Conservation (phyloP, 2,888 invertebrate genomes). For the Cistogaster globosa region DNA sequence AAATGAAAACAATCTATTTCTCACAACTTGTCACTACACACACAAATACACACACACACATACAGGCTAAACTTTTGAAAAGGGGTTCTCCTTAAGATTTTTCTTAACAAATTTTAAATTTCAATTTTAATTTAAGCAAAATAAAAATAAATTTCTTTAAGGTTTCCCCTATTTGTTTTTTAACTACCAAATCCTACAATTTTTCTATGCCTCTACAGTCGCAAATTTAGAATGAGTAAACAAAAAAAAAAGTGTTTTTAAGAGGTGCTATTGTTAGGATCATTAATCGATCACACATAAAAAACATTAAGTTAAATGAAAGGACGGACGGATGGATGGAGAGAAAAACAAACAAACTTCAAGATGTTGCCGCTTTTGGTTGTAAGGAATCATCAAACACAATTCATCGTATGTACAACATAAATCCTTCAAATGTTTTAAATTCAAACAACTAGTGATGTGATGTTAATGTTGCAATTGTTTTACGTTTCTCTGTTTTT, state of each 20-base stretch:
- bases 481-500: conserved; percentile 17
- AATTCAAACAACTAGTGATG: conserved; percentile 70
- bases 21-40: conserved; percentile 60
- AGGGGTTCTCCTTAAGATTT: conserved; percentile 2
- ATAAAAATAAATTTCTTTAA: conserved; percentile 7
- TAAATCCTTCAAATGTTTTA: conserved; percentile 72
- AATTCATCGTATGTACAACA: conserved; percentile 71
- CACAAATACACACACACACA: neutral
- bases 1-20: conserved; percentile 67
- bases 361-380: conserved; percentile 70
- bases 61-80: neutral
- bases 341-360: conserved; percentile 34
- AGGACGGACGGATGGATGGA: neutral
- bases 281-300: conserved; percentile 71
- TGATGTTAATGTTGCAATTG: conserved; percentile 65
- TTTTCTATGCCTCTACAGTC: neutral
- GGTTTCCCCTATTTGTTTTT: conserved; percentile 8
- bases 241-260: conserved; percentile 43
- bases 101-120: neutral
- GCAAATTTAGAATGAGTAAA: neutral
- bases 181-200: neutral
- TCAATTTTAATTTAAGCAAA: neutral
- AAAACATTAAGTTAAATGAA: neutral
- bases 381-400: conserved; percentile 71
- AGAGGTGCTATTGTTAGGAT: conserved; percentile 70